Evolutionary conservation across 2,113 vertebrate species (phyloP), one percentile per base, ranked within the genome.

Genomic region (Gyps fulvus): DNA sequence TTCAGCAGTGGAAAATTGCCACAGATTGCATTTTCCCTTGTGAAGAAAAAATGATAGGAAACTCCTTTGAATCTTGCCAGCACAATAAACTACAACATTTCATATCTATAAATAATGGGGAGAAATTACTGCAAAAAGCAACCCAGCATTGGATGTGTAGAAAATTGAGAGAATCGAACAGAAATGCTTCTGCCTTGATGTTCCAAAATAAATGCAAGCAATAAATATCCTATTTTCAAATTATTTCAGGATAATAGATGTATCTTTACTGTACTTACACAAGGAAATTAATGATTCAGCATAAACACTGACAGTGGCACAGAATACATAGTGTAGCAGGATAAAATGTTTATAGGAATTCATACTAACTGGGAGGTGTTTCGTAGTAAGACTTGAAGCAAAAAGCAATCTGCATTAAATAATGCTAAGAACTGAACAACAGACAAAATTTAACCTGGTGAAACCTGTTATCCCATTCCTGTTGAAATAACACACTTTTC

Each of bases 121-220:
- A 84, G 70, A 95, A 96, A 97, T 88, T 94, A 47, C 82, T 83
- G 38, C 49, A 85, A 91, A 83, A 90, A 85, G 10, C 87, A 92
- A 47, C 34, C 8, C 57, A 43, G 47, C n/a, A 54, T 6, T 47
- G n/a, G 16, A 83, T 88, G 38, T 54, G 36, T 32, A 85, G 62
- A 95, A 95, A 95, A 96, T 89, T 79, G 91, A 85, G 61, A 47
- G 8, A 89, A 96, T 95, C 13, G 11, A 95, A 94, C 87, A 94
- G 32, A 95, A 95, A 47, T 47, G 11, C 3, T 94, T 93, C 71
- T 94, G n/a, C 29, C 25, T 88, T 57, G 26, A 69, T 83, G 32
- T 77, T 95, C 58, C 23, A 95, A 87, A 96, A 87, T 76, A 94
- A 95, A 87, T 80, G 38, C 14, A 77, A 94, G 20, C 40, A 91